Percentiles rank a stretch among this genome's conserved stretches.
Conservation (phyloP, 2,888 invertebrate species). For the Drosophila suboccidentalis region DNA sequence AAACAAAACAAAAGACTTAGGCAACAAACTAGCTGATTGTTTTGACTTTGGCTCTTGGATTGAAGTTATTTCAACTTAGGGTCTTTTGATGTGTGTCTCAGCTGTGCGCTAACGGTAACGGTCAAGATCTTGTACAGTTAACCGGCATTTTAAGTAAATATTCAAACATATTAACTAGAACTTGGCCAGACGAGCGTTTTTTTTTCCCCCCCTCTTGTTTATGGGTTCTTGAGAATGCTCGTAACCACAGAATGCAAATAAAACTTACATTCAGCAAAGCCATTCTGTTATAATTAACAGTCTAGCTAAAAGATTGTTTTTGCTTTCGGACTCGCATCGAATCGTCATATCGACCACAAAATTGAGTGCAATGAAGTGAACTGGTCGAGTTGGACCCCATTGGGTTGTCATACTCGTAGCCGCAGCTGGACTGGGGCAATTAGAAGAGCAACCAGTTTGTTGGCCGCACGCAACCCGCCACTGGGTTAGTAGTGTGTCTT, state of each 20-base stretch:
- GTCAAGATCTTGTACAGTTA: constrained; percentile 58
- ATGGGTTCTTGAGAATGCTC: constrained; percentile 17
- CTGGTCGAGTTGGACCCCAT: constrained; percentile 29
- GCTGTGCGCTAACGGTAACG: constrained; percentile 51
- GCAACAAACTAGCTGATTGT: constrained; percentile 69
- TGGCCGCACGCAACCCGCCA: constrained; percentile 65
- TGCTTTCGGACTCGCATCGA: constrained; percentile 13
- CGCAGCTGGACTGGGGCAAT: constrained; percentile 60
- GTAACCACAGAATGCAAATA: constrained; percentile 59
- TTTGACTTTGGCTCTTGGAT: constrained; percentile 46
- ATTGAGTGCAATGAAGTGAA: constrained; percentile 59
- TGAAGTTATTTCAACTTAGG: constrained; percentile 49
- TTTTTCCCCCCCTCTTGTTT: constrained; percentile 4
- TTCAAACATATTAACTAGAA: constrained; percentile 43
- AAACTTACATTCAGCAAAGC: constrained; percentile 28
- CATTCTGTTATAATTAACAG: constrained; percentile 74
- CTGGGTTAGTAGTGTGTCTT: constrained; percentile 73
- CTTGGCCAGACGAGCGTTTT: constrained; percentile 11
- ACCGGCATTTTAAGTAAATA: constrained; percentile 12
- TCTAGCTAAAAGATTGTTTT: constrained; percentile 5
- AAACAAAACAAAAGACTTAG: constrained; percentile 75
- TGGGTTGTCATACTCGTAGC: constrained; percentile 50
- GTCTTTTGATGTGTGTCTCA: constrained; percentile 24
- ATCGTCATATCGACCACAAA: constrained; percentile 62
- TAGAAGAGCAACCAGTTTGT: constrained; percentile 77